Conservation (phyloP, 2,113 vertebrate species). For the Dasyurus viverrinus region DNA sequence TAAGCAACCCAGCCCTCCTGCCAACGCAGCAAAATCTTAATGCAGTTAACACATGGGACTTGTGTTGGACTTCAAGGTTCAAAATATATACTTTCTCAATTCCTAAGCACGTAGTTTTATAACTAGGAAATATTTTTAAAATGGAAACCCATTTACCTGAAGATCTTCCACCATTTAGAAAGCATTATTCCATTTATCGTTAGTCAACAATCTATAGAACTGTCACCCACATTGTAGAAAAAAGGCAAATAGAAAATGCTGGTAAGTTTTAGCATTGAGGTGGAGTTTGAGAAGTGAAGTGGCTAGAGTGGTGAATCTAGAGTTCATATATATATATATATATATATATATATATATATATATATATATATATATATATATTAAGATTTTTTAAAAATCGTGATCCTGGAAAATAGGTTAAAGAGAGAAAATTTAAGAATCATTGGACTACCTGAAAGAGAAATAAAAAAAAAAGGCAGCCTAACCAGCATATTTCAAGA, state of each 20-base stretch:
- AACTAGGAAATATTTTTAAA: constrained; percentile 47
- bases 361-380: too few relatives aligned
- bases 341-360: too few relatives aligned
- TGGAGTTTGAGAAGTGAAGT: neutral
- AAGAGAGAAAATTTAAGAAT: neutral
- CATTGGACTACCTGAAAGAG: neutral
- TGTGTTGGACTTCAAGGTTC: constrained; percentile 15
- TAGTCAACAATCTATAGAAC: constrained; percentile 39
- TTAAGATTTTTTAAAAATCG: too few relatives aligned
- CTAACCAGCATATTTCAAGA: neutral
- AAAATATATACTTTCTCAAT: constrained; percentile 32
- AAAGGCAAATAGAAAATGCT: neutral
- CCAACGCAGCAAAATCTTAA: constrained; percentile 84
- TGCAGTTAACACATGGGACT: constrained; percentile 83
- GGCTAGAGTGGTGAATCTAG: neutral
- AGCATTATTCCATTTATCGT: constrained; percentile 18
- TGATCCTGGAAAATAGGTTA: neutral
- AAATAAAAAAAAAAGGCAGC: neutral
- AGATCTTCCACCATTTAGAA: constrained; percentile 33
- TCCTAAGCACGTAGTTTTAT: neutral
- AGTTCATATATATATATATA: too few relatives aligned
- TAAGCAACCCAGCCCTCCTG: constrained; percentile 77
- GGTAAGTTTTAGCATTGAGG: constrained; percentile 16
- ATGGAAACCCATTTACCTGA: constrained; percentile 13
- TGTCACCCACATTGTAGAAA: neutral